Conservation (phyloP, 2,797 vertebrate genomes). For the Hylomyscus alleni region DNA sequence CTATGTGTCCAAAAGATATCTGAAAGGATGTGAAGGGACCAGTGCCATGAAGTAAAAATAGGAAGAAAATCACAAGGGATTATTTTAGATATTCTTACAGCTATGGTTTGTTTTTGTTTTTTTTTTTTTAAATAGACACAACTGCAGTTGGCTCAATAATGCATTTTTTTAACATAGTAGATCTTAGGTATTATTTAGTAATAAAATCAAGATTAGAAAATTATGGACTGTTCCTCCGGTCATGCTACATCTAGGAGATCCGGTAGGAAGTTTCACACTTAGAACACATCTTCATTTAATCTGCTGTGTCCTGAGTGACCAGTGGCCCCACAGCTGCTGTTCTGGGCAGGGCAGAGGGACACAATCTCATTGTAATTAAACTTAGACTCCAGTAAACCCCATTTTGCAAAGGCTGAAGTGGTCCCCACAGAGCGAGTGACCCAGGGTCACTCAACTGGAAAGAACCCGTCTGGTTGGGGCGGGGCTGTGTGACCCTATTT, state of each 20-base stretch:
- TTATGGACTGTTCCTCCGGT: neutral
- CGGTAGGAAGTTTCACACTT: neutral
- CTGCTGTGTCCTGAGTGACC: too few species aligned
- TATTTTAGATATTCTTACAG: slow-evolving; percentile 21
- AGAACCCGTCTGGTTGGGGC: neutral
- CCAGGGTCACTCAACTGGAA: slow-evolving; percentile 23
- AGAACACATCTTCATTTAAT: neutral
- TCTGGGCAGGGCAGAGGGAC: neutral
- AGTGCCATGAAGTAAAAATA: neutral
- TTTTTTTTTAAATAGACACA: neutral
- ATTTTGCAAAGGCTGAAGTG: neutral
- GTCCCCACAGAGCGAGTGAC: neutral
- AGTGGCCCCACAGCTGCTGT: rapidly evolving
- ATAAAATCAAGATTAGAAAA: neutral
- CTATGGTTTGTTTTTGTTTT: too few species aligned
- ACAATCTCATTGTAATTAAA: neutral
- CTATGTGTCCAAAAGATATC: neutral
- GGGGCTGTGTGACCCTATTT: neutral
- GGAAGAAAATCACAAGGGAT: neutral
- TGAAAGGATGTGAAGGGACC: neutral
- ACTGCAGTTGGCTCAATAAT: neutral
- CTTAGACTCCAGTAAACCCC: neutral
- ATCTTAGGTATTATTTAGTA: neutral
- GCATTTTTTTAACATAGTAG: neutral
- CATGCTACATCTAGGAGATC: rapidly evolving